phyloP scores from a whole-genome alignment of 2,113 vertebrate genomes.

The Pseudois nayaur region DNA sequence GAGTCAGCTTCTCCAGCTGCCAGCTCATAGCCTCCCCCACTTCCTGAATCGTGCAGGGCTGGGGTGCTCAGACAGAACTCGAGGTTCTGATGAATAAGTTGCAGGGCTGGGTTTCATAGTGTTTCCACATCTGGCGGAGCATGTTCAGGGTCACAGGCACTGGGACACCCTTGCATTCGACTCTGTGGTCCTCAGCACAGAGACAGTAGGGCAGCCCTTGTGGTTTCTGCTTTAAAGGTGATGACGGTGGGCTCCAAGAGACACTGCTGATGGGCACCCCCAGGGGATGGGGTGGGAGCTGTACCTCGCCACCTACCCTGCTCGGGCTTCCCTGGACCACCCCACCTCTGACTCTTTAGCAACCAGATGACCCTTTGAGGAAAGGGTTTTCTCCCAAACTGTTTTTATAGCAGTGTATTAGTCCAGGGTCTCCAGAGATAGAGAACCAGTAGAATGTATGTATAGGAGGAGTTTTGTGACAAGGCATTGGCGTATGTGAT shows the following conservation, averaged over 20 bases:
- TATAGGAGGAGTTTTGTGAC: not conserved
- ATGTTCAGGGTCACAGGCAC: not conserved
- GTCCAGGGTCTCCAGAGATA: not conserved
- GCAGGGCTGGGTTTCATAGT: not conserved
- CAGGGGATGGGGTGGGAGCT: not conserved
- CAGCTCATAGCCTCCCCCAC: rapidly evolving
- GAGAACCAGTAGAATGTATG: not conserved
- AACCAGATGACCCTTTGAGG: not conserved
- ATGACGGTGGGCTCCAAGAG: not conserved
- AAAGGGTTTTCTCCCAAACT: not conserved
- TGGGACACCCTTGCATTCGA: not conserved
- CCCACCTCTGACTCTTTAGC: not conserved
- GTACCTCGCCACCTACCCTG: rapidly evolving
- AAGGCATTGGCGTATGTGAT: not conserved
- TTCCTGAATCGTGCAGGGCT: not conserved
- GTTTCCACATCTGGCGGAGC: not conserved
- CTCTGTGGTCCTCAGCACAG: too few species aligned
- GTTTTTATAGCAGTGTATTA: not conserved
- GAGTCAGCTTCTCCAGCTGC: not conserved
- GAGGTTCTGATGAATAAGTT: not conserved
- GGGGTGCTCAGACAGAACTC: not conserved
- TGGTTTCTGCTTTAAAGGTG: not conserved
- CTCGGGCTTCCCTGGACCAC: not conserved
- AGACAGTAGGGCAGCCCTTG: not conserved
- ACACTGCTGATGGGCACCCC: not conserved